Evolutionary conservation across 1,140 invertebrate species (phyloP), one percentile per base, ranked within the genome.

Genomic region (Pseudomyrmex concolor): DNA sequence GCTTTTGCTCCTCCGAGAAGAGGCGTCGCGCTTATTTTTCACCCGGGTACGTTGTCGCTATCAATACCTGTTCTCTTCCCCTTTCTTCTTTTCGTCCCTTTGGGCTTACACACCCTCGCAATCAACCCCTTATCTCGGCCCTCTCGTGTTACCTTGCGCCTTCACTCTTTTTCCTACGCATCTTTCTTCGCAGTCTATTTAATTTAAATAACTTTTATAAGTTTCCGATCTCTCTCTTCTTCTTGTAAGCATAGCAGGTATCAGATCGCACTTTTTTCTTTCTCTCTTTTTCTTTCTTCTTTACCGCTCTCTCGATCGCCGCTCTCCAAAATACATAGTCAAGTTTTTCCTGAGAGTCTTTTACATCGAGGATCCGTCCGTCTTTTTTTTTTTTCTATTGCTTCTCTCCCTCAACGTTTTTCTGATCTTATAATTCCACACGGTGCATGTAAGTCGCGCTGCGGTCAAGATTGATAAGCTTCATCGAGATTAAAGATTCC

Each of bases 191-290:
- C 86, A 84, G 84, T 86, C 87, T 91, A 90, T 90, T 91, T 91
- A 91, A 91, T 91, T 90, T 90, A 91, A 91, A 91, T 90, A 91
- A 91, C 86, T 91, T 91, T 89, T 66, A 87, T 89, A 90, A 91
- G 83, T 90, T 89, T 50, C 22, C 25, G 54, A 54, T 43, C 59
- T 25, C 64, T 34, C 66, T 13, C 54, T 51, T 17, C 55, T 7
- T 34, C 34, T 34, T 7, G 34, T 50, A 50, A 51, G 15, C 63
- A 34, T 5, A 3, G 45, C 50, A 54, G 45, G 73, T 86, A 87
- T 87, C 86, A 67, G 74, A 84, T 87, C 70, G 64, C 48, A 63
- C 43, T 54, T 59, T 70, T 59, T 73, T 57, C 60, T 60, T 43
- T 57, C 45, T 48, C 12, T 64, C 54, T 68, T 57, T 63, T 45